Evolutionary conservation across 2,113 vertebrate species (phyloP).

Genomic region (Piliocolobus tephrosceles): DNA sequence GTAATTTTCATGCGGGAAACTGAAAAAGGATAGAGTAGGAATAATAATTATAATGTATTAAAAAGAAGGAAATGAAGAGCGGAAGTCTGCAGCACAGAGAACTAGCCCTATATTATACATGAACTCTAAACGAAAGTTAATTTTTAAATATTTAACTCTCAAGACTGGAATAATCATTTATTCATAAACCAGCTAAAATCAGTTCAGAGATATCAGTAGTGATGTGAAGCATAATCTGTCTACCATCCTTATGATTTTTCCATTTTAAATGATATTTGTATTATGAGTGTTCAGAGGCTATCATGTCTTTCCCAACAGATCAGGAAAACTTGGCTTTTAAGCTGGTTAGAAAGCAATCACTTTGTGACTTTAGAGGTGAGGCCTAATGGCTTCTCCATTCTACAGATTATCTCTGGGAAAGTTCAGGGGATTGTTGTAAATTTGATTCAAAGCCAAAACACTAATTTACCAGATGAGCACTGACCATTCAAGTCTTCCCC

Average conservation of each 20-base stretch:
- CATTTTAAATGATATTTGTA: slow-evolving; percentile 30
- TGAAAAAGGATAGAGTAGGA: slow-evolving; percentile 74
- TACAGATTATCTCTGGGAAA: not conserved
- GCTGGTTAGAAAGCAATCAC: not conserved
- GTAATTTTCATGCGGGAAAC: slow-evolving; percentile 74
- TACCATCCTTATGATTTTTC: slow-evolving; percentile 4
- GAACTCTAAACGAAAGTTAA: slow-evolving; percentile 53
- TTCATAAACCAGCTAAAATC: slow-evolving; percentile 63
- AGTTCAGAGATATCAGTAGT: slow-evolving; percentile 26
- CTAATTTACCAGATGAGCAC: not conserved
- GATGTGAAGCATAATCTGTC: slow-evolving; percentile 29
- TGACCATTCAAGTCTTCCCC: not conserved
- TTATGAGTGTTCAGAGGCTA: not conserved
- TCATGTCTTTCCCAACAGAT: not conserved
- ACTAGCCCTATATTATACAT: slow-evolving; percentile 63
- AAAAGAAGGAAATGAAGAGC: slow-evolving; percentile 51
- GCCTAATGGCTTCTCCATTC: not conserved
- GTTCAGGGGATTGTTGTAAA: not conserved
- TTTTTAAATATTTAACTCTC: slow-evolving; percentile 74
- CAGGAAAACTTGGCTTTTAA: not conserved
- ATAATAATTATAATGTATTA: slow-evolving; percentile 28
- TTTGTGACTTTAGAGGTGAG: not conserved
- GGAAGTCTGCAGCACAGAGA: slow-evolving; percentile 20
- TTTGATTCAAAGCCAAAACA: not conserved
- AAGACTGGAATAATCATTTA: slow-evolving; percentile 62